phyloP scores from a whole-genome alignment of 2,113 vertebrate species.

The Oncorhynchus nerka region DNA sequence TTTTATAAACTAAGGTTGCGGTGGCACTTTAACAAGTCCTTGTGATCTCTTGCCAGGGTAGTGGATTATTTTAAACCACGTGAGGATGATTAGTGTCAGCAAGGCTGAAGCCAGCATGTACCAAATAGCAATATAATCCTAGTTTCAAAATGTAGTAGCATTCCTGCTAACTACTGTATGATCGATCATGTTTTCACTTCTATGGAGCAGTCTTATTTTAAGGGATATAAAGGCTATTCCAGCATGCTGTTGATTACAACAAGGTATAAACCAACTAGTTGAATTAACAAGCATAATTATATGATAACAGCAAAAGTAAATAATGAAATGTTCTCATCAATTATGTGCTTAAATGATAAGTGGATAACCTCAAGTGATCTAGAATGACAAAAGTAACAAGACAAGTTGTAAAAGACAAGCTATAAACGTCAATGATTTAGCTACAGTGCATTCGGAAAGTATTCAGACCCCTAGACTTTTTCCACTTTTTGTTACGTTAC shows the following conservation, averaged over 20 bases:
- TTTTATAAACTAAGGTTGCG: slow-evolving; percentile 11
- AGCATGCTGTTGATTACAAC: background rate
- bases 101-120: too few relatives aligned
- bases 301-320: background rate
- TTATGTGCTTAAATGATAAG: too few relatives aligned
- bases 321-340: background rate
- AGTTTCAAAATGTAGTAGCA: too few relatives aligned
- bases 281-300: background rate
- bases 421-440: background rate
- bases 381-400: background rate
- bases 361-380: background rate
- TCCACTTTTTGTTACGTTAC: too few relatives aligned
- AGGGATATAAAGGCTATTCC: background rate
- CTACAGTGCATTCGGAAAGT: background rate
- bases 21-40: slow-evolving; percentile 15
- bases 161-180: too few relatives aligned
- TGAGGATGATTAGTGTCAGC: too few relatives aligned
- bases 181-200: too few relatives aligned
- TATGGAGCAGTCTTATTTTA: too few relatives aligned
- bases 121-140: too few relatives aligned
- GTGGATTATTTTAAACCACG: slow-evolving; percentile 3
- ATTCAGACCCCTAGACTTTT: background rate
- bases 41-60: slow-evolving; percentile 19
- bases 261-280: too few relatives aligned
- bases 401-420: background rate